Evolutionary conservation across 2,113 vertebrate species (phyloP).

Genomic region (Elephas maximus): DNA sequence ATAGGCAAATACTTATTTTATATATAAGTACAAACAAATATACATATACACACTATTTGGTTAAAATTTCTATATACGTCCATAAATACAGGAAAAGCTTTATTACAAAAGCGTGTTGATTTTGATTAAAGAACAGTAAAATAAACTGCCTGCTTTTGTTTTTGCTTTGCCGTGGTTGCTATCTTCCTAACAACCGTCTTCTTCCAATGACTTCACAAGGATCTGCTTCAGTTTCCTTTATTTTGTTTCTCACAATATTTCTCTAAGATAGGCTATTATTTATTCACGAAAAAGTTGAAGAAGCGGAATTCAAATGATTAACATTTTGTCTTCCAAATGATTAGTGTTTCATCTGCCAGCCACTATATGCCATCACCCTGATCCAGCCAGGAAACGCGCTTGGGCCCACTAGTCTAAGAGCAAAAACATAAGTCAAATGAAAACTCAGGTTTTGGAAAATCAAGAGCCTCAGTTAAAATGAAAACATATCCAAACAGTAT

Average conservation of each 20-base stretch:
- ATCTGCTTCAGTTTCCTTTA: constrained; percentile 48
- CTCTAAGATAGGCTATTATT: constrained; percentile 6
- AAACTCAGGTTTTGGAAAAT: constrained; percentile 16
- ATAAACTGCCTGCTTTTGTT: constrained; percentile 31
- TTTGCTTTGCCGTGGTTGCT: constrained; percentile 5
- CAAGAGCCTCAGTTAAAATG: constrained; percentile 35
- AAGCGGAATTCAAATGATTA: constrained; percentile 15
- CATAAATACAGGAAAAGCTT: neutral
- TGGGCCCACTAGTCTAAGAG: neutral
- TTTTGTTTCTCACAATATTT: constrained; percentile 41
- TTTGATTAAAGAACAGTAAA: constrained; percentile 58
- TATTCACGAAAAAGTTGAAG: neutral
- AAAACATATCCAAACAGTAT: constrained; percentile 39
- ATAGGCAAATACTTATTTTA: constrained; percentile 12
- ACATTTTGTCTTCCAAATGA: neutral
- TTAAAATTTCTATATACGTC: constrained; percentile 62
- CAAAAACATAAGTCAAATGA: neutral
- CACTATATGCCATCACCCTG: neutral
- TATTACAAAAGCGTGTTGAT: constrained; percentile 2
- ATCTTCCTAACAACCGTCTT: constrained; percentile 24
- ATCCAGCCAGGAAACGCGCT: neutral
- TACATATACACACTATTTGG: neutral
- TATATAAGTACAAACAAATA: neutral
- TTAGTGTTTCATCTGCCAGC: neutral
- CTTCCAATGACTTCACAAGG: constrained; percentile 22